These are phyloP conservation scores for Cisticola juncidis DNA, from an alignment of 2,113 vertebrate species.

Conservation along the genomic window DNA sequence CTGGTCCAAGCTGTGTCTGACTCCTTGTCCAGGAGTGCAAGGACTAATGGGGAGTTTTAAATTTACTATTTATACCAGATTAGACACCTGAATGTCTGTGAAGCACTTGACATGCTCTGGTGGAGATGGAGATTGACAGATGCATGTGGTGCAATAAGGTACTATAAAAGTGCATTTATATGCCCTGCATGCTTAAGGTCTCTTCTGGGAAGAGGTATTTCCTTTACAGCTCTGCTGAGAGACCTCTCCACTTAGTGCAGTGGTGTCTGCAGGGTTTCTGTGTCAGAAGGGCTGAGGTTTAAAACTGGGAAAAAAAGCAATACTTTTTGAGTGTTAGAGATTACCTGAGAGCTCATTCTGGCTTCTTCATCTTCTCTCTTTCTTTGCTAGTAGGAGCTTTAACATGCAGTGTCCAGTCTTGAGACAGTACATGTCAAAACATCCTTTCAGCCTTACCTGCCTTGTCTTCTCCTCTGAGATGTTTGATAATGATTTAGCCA, in stretches of 20 bases:
- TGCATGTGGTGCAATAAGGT: not conserved
- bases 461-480: not conserved
- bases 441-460: not conserved
- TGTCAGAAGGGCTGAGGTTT: not conserved
- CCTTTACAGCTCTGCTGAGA: not conserved
- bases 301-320: accelerated
- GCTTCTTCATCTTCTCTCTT: not conserved
- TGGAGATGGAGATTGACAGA: not conserved
- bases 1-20: not conserved
- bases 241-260: not conserved
- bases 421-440: not conserved
- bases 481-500: not conserved
- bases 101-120: accelerated
- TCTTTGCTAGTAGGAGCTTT: not conserved
- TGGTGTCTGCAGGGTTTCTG: not conserved
- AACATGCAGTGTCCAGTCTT: not conserved
- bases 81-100: not conserved
- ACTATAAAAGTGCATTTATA: not conserved
- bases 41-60: not conserved
- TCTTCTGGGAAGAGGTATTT: not conserved
- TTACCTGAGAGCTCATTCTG: not conserved
- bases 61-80: accelerated
- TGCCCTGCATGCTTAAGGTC: not conserved
- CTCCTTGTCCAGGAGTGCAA: not conserved
- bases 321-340: not conserved